Conservation (phyloP, 2,113 vertebrate genomes). For the Vanacampus margaritifer region DNA sequence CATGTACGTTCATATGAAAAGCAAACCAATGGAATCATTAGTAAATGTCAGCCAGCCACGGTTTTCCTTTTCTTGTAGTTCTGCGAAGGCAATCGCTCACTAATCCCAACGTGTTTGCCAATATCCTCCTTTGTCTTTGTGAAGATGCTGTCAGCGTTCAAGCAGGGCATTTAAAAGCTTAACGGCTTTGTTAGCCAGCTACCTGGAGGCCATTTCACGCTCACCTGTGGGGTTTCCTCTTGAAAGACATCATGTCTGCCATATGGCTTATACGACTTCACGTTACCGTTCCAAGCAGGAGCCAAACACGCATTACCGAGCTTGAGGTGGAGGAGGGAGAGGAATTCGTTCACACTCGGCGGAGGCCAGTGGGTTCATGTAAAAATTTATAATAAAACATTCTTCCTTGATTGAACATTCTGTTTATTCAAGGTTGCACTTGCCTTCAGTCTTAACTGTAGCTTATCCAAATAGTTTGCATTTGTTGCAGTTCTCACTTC, state of each 20-base stretch:
- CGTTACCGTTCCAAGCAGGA: conserved; percentile 8
- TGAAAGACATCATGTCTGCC: conserved; percentile 10
- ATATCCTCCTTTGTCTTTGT: conserved; percentile 10
- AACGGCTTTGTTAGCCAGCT: conserved; percentile 1
- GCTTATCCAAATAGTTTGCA: not conserved
- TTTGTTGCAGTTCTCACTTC: not conserved
- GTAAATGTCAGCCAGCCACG: conserved; percentile 8
- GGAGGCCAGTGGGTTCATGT: not conserved
- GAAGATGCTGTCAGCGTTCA: conserved; percentile 1
- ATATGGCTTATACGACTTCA: conserved; percentile 25
- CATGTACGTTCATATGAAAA: conserved; percentile 27
- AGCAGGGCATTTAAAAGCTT: not conserved
- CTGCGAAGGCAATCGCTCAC: conserved; percentile 2
- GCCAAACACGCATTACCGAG: not conserved
- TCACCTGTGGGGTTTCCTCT: conserved; percentile 13
- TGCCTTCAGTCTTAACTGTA: not conserved
- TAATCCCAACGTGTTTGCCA: not conserved
- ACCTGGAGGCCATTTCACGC: conserved; percentile 27
- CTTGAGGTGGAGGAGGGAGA: not conserved
- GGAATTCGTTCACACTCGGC: not conserved
- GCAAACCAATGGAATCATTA: conserved; percentile 3
- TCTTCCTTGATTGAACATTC: not conserved
- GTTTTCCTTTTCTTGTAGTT: conserved; percentile 14
- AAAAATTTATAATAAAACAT: conserved; percentile 1
- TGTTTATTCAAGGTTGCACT: not conserved